Percentiles rank a stretch among this genome's conserved stretches.
Conservation (phyloP, 1,140 invertebrate genomes). For the Asbolus verrucosus region DNA sequence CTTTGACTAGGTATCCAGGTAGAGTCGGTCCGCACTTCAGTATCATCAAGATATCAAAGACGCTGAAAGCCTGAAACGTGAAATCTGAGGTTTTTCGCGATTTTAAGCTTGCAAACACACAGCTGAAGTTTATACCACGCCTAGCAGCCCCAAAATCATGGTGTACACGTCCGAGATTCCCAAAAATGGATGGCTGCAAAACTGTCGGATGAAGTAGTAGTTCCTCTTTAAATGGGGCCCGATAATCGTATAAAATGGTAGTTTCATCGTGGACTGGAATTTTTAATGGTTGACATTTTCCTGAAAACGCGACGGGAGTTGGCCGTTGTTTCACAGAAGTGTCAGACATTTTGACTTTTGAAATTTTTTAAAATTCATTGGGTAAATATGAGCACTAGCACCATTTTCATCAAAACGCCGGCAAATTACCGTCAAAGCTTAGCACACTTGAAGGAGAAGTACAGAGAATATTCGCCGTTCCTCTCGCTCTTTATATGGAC, state of each 20-base stretch:
- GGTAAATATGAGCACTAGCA: slow-evolving; percentile 19
- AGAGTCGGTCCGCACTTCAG: slow-evolving; percentile 57
- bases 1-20: slow-evolving; percentile 55
- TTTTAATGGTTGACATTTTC: slow-evolving; percentile 31
- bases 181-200: slow-evolving; percentile 54
- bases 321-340: slow-evolving; percentile 1
- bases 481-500: slow-evolving; percentile 5
- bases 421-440: slow-evolving; percentile 8
- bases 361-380: slow-evolving; percentile 1
- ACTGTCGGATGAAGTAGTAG: slow-evolving; percentile 49
- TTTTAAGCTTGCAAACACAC: neutral
- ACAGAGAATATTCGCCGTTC: neutral
- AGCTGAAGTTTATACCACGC: slow-evolving; percentile 52
- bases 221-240: slow-evolving; percentile 54
- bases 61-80: slow-evolving; percentile 57
- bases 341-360: slow-evolving; percentile 27
- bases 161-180: slow-evolving; percentile 54
- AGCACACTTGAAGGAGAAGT: slow-evolving; percentile 5
- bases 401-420: slow-evolving; percentile 2
- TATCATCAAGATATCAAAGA: slow-evolving; percentile 59
- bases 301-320: slow-evolving; percentile 11
- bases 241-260: slow-evolving; percentile 56
- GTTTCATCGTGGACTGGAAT: slow-evolving; percentile 53
- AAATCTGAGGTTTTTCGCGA: slow-evolving; percentile 8
- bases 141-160: slow-evolving; percentile 54